A percentile compares a stretch with the other conserved stretches of the same genome.
Evolutionary conservation across 2,888 invertebrate species (phyloP).

Genomic region (Eupithecia exiguata): DNA sequence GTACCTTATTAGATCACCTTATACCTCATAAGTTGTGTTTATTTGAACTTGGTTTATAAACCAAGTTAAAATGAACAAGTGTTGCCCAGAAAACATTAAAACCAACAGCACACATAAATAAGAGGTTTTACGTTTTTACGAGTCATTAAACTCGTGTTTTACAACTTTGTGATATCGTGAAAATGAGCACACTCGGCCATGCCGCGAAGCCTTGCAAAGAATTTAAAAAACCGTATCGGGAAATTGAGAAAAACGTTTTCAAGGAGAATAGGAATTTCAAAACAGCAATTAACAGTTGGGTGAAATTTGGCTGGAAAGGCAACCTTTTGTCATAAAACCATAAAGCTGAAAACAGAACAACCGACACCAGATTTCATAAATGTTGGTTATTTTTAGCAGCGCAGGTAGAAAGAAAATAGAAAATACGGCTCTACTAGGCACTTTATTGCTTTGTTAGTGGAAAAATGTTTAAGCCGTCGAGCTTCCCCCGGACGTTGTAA

Average conservation of each 20-base stretch:
- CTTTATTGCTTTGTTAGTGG: conserved; percentile 22
- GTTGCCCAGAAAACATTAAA: neutral
- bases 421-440: conserved; percentile 13
- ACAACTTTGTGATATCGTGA: conserved; percentile 4
- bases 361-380: neutral
- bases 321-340: neutral
- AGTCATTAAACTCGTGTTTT: conserved; percentile 8
- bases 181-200: neutral
- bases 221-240: neutral
- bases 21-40: neutral
- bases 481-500: conserved; percentile 25
- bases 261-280: neutral
- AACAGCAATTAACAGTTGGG: neutral
- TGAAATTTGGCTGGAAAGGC: neutral
- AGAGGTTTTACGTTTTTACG: conserved; percentile 6
- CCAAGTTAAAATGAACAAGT: neutral
- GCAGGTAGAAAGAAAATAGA: conserved; percentile 6
- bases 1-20: no score
- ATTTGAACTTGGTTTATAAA: neutral
- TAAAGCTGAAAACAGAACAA: neutral
- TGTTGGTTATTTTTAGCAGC: neutral
- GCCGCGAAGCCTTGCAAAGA: neutral
- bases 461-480: conserved; percentile 22
- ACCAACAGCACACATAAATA: conserved; percentile 2
- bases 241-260: neutral